Evolutionary conservation across 30 jellyfish, hydroid and myxozoan genomes (phyloP), one percentile per base, ranked within the genome.

Genomic region (Chrysaora quinquecirrha): DNA sequence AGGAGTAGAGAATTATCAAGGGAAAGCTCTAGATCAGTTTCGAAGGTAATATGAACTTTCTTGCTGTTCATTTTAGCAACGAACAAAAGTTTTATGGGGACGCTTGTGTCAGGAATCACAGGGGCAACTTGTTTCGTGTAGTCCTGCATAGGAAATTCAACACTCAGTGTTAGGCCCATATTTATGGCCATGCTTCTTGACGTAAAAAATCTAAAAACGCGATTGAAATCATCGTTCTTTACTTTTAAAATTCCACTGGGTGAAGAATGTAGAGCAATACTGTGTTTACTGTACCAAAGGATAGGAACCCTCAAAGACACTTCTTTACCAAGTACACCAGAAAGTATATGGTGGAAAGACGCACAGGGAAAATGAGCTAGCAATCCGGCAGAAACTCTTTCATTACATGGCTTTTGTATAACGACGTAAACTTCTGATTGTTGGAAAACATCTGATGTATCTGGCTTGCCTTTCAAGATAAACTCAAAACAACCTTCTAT

Each of bases 401-500:
- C 97, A 16, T 49, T 56, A 25, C 72, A 65, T 19, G 88, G 95
- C 32, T 89, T 89, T 76, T 89, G 95, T 18, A 89, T 83, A 30
- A 89, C 27, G 48, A 89, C 24, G 22, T 82, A 89, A 62, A 89
- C 82, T 30, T 25, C 23, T 0, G 95, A 86, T 33, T 73, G 95
- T 35, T 80, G 80, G 58, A 90, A 90, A 31, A 89, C 60, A n/a
- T 84, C 85, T 18, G 97, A 82, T 46, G 97, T 90, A 24, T 91
- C 96, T 35, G 93, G 86, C 33, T 89, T 89, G 9, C 96, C 95
- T 71, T 73, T 63, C 1, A 90, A 83, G 12, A 89, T 69, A 63
- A 89, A 82, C 74, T 89, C 97, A 50, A 89, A 89, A 11, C 83
- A 91, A 7, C 97, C 97, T 65, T 86, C 84, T 1, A 61, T 49